phyloP scores from a whole-genome alignment of 2,888 invertebrate species.

The Chloroclystis v-ata region DNA sequence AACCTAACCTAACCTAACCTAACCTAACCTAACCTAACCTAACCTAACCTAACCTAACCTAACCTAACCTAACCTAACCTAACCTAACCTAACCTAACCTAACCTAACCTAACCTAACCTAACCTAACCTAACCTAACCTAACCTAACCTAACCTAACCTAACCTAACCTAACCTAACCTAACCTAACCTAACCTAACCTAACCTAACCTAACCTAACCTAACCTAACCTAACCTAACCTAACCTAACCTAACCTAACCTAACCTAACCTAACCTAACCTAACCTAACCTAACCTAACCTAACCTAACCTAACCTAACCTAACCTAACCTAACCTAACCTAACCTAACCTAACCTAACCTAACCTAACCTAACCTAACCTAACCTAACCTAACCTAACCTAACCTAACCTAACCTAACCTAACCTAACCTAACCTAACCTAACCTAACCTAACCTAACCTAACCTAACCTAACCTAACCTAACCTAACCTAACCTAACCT shows the following conservation, averaged over 20 bases:
- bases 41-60: conserved; percentile 26
- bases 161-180: conserved; percentile 27
- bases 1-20: conserved; percentile 28
- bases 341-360: conserved; percentile 28
- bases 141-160: conserved; percentile 27
- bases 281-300: not conserved
- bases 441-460: conserved; percentile 24
- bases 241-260: too few relatives aligned
- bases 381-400: conserved; percentile 26
- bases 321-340: conserved; percentile 11
- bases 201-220: conserved; percentile 18
- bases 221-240: conserved; percentile 19
- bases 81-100: conserved; percentile 21
- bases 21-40: conserved; percentile 29
- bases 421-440: conserved; percentile 21
- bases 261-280: too few relatives aligned
- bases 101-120: conserved; percentile 24
- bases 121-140: conserved; percentile 25
- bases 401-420: conserved; percentile 24
- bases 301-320: too few relatives aligned
- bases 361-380: conserved; percentile 29
- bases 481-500: conserved; percentile 27
- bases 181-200: conserved; percentile 27
- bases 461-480: conserved; percentile 25
- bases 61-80: conserved; percentile 24